Evolutionary conservation across 2,797 vertebrate species (phyloP), one percentile per base, ranked within the genome.

Genomic region (Xerus rutilus): DNA sequence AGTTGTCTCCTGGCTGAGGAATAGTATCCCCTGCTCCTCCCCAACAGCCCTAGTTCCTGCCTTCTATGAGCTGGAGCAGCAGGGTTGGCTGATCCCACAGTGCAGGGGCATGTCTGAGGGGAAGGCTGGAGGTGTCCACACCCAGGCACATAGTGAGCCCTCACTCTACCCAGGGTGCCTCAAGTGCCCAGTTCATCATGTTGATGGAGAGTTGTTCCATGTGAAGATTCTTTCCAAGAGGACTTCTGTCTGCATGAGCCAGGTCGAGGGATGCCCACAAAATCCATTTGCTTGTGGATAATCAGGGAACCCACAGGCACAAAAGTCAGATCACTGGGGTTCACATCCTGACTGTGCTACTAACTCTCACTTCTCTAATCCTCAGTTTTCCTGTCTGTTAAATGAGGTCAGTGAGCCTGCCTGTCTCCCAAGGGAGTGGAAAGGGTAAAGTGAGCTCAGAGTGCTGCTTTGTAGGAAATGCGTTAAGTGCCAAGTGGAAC

Each of bases 71-170:
- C 57, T 28, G 20, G 14, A 69, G 43, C 70, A 14, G 10, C 20
- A 3, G 69, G 39, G 54, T 25, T 23, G 5, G 4, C 1, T 8
- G 17, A 14, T 4, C 32, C 54, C 1, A 1, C 1, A 3, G 11
- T 13, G 39, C 7, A 30, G 59, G 73, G 52, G 9, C 1, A 7
- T 21, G 21, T 72, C 28, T 45, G 90, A 54, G 65, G 72, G 32
- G 49, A 12, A 59, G 57, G 32, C 2, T 5, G 28, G 86, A 54
- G 12, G 18, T 8, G 18, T 39, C 54, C 69, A 39, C 23, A 8
- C 9, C 35, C 47, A n/a, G 17, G 67, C 39, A 18, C 17, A 10
- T n/a, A 43, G n/a, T 3, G 67, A 4, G 18, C 17, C 69, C 35
- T 23, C 25, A 6, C 28, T 45, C 32, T 30, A 20, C n/a, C 10